phyloP scores from a whole-genome alignment of 2,888 invertebrate genomes.

The Chrysopilus asiliformis region DNA sequence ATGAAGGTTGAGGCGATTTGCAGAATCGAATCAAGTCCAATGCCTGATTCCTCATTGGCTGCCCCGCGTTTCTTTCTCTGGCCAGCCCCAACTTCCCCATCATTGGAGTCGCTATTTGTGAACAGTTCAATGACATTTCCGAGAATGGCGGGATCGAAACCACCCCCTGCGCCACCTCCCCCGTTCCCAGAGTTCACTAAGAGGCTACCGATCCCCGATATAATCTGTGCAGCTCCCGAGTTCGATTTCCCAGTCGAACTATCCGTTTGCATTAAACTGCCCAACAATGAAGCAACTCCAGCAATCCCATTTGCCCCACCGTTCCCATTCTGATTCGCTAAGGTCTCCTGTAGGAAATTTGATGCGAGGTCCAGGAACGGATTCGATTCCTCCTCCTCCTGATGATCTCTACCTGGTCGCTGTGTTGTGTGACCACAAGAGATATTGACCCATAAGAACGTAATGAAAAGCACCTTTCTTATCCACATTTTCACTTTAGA shows the following conservation, averaged over 20 bases:
- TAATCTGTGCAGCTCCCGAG: constrained; percentile 30
- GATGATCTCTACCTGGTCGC: constrained; percentile 28
- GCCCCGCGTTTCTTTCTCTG: constrained; percentile 18
- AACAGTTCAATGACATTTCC: constrained; percentile 45
- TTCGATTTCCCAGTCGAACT: constrained; percentile 21
- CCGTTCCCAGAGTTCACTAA: constrained; percentile 30
- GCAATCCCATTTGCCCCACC: constrained; percentile 34
- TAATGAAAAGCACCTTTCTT: constrained; percentile 19
- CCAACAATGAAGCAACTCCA: constrained; percentile 50
- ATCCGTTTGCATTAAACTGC: constrained; percentile 49
- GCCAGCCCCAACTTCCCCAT: constrained; percentile 16
- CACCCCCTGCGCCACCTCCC: constrained; percentile 37
- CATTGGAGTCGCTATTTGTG: constrained; percentile 26
- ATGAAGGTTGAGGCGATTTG: constrained; percentile 43
- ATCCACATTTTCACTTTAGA: constrained; percentile 5
- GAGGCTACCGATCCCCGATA: constrained; percentile 32
- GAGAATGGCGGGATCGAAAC: constrained; percentile 43
- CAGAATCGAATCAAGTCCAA: constrained; percentile 42
- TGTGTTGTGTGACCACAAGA: constrained; percentile 25
- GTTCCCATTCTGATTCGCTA: constrained; percentile 29
- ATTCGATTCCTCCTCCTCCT: constrained; percentile 42
- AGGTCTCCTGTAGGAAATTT: constrained; percentile 50
- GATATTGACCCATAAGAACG: constrained; percentile 25
- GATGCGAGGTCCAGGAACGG: constrained; percentile 57
- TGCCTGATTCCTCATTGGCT: constrained; percentile 29